These are phyloP conservation scores for Ailurus styani DNA, from an alignment of 2,113 vertebrate species.

Conservation along the genomic window DNA sequence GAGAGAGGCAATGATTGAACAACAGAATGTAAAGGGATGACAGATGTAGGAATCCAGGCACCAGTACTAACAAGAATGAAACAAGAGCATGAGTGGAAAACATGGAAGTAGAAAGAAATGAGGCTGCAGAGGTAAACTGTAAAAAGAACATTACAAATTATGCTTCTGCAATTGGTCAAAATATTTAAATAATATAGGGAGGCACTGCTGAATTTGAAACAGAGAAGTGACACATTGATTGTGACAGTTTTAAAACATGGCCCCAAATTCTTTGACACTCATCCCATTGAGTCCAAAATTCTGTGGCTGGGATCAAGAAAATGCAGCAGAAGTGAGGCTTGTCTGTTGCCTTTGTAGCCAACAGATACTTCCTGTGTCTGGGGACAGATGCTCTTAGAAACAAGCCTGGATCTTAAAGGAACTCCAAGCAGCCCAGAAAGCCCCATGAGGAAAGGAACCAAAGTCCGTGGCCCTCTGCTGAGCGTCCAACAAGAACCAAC, in stretches of 20 bases:
- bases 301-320: neutral
- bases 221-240: neutral
- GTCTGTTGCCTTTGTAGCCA: neutral
- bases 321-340: neutral
- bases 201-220: neutral
- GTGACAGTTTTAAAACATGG: neutral
- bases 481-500: neutral
- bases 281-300: neutral
- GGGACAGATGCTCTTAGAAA: neutral
- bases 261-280: neutral
- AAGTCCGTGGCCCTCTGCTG: neutral
- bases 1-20: neutral
- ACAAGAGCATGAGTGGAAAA: neutral
- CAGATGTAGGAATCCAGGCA: neutral
- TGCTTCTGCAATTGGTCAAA: neutral
- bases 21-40: neutral
- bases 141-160: neutral
- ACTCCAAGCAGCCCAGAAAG: neutral
- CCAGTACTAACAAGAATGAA: neutral
- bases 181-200: neutral
- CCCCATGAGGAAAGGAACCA: neutral
- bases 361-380: neutral
- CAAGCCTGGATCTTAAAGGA: neutral
- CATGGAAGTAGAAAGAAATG: neutral
- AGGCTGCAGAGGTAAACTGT: neutral